A percentile compares a stretch with the other conserved stretches of the same genome.
These are phyloP conservation scores for Fregetta grallaria DNA, from an alignment of 2,113 vertebrate genomes.

Conservation along the genomic window DNA sequence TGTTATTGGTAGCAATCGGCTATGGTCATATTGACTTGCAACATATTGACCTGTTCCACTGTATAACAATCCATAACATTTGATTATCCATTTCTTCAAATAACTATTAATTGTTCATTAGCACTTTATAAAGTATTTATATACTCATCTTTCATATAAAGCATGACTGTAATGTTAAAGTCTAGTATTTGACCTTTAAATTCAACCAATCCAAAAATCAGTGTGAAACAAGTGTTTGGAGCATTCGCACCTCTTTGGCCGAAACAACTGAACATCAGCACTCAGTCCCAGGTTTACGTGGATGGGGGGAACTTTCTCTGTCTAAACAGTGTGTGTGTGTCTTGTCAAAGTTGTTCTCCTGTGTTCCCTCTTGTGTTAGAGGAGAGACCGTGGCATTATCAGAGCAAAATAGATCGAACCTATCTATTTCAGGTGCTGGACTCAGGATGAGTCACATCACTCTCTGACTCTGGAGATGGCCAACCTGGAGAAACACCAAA, in stretches of 20 bases:
- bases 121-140: slow-evolving; percentile 10
- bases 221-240: neutral
- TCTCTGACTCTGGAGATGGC: neutral
- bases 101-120: slow-evolving; percentile 24
- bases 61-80: neutral
- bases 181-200: neutral
- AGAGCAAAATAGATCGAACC: neutral
- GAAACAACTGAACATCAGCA: neutral
- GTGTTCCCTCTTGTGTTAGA: neutral
- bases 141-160: neutral
- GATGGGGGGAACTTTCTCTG: neutral
- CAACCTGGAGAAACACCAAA: neutral
- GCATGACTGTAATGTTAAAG: neutral
- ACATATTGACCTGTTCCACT: neutral
- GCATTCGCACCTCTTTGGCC: neutral
- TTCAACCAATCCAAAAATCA: neutral
- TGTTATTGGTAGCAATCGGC: neutral
- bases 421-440: neutral
- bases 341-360: neutral
- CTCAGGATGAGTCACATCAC: neutral
- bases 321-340: neutral
- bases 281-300: neutral
- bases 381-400: neutral
- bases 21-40: neutral
- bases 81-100: slow-evolving; percentile 8